phyloP scores from a whole-genome alignment of 2,113 vertebrate species.

The Lophotis ruficrista region DNA sequence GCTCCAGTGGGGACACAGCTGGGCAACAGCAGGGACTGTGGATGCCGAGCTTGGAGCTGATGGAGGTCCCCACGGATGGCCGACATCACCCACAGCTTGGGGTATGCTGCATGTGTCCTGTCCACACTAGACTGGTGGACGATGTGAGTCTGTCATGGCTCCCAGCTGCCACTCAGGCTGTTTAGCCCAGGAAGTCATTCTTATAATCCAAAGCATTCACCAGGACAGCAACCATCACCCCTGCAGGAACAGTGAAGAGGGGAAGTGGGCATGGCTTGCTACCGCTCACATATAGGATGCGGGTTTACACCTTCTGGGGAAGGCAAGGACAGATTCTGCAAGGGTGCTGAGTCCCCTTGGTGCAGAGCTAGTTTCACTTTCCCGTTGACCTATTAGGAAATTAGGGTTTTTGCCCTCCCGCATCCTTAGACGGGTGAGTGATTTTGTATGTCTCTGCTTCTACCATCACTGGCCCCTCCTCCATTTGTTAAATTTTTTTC shows the following conservation, averaged over 20 bases:
- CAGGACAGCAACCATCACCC: not conserved
- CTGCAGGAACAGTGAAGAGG: not conserved
- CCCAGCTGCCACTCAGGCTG: not conserved
- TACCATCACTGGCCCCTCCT: not conserved
- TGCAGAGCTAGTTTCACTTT: not conserved
- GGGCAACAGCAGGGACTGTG: not conserved
- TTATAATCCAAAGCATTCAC: not conserved
- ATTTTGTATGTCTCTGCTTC: not conserved
- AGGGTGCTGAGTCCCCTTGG: not conserved
- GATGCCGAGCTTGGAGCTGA: accelerated
- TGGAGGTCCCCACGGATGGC: accelerated
- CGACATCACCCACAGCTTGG: accelerated
- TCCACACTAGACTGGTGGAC: no score
- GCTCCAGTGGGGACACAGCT: not conserved
- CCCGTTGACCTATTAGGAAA: not conserved
- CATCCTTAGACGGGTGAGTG: not conserved
- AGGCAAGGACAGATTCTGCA: not conserved
- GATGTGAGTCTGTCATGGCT: accelerated
- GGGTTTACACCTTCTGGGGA: not conserved
- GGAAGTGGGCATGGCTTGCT: not conserved
- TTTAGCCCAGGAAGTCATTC: accelerated
- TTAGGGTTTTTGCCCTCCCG: not conserved
- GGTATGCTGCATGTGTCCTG: accelerated
- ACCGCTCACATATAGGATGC: not conserved
- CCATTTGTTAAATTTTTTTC: not conserved